A percentile compares a stretch with the other conserved stretches of the same genome.
Evolutionary conservation across 2,113 vertebrate genomes (phyloP).

Genomic region (Rhea americana): DNA sequence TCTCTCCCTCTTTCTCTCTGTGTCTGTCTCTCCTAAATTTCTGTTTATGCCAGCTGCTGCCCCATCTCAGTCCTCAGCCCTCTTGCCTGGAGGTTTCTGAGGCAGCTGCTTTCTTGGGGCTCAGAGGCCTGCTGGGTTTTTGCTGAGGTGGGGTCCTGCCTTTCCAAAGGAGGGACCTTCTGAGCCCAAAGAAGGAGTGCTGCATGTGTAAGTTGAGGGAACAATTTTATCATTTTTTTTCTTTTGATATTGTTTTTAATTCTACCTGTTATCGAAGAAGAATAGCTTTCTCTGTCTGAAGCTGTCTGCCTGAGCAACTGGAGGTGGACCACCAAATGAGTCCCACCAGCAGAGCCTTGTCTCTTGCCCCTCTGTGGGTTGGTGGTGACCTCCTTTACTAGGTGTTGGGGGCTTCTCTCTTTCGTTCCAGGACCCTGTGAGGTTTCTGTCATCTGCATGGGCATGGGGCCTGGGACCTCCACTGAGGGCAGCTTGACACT

Average conservation of each 20-base stretch:
- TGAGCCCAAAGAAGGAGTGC: background rate
- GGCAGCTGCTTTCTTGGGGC: background rate
- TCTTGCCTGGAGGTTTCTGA: too few species aligned
- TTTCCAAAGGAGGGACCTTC: background rate
- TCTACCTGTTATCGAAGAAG: too few species aligned
- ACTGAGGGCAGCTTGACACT: too few species aligned
- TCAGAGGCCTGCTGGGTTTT: background rate
- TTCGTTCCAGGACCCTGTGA: too few species aligned
- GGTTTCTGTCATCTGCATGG: too few species aligned
- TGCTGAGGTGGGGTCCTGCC: background rate
- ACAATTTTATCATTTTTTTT: background rate
- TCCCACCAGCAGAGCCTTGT: too few species aligned
- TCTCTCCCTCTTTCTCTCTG: background rate
- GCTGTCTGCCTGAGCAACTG: background rate
- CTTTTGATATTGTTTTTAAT: too few species aligned
- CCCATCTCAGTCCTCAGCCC: background rate
- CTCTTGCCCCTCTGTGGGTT: too few species aligned
- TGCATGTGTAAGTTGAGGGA: background rate
- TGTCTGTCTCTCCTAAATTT: background rate
- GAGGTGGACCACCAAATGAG: background rate
- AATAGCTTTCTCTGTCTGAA: too few species aligned
- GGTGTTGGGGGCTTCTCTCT: too few species aligned
- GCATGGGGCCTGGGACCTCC: too few species aligned
- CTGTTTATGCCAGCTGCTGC: background rate
- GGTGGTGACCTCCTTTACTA: too few species aligned